phyloP scores from a whole-genome alignment of 1,140 invertebrate species.

The Trachelipus rathkii region DNA sequence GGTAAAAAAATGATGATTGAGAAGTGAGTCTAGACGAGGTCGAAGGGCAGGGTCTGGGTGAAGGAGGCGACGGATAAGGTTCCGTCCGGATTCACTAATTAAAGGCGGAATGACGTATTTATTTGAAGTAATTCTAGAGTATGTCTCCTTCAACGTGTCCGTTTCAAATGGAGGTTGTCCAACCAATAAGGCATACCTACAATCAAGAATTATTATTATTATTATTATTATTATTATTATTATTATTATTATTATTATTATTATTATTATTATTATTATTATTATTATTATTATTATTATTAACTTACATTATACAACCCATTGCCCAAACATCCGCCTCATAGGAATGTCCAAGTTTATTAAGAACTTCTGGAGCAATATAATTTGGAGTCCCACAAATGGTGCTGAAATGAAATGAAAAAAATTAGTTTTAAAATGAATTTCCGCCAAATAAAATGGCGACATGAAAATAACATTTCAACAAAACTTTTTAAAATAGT shows the following conservation, averaged over 20 bases:
- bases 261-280: background rate
- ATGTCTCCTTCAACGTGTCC: conserved; percentile 75
- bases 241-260: too few species aligned
- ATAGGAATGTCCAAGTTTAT: conserved; percentile 88
- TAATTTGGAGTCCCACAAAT: conserved; percentile 98
- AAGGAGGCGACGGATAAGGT: conserved; percentile 78
- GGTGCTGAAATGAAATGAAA: conserved; percentile 59
- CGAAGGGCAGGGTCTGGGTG: conserved; percentile 74
- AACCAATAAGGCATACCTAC: conserved; percentile 80
- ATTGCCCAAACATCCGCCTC: conserved; percentile 97
- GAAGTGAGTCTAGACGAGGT: conserved; percentile 69
- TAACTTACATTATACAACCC: conserved; percentile 77
- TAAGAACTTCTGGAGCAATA: conserved; percentile 92
- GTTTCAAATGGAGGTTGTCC: conserved; percentile 97
- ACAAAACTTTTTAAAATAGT: too few species aligned
- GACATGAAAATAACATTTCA: too few species aligned
- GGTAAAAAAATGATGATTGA: conserved; percentile 70
- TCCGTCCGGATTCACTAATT: conserved; percentile 64
- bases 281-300: background rate
- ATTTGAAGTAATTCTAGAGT: conserved; percentile 85
- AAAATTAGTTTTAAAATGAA: too few species aligned
- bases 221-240: too few species aligned
- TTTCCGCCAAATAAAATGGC: too few species aligned
- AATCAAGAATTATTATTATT: background rate
- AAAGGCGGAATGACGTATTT: conserved; percentile 78